These are phyloP conservation scores for Dallia pectoralis DNA, from an alignment of 2,797 vertebrate genomes.

Conservation along the genomic window DNA sequence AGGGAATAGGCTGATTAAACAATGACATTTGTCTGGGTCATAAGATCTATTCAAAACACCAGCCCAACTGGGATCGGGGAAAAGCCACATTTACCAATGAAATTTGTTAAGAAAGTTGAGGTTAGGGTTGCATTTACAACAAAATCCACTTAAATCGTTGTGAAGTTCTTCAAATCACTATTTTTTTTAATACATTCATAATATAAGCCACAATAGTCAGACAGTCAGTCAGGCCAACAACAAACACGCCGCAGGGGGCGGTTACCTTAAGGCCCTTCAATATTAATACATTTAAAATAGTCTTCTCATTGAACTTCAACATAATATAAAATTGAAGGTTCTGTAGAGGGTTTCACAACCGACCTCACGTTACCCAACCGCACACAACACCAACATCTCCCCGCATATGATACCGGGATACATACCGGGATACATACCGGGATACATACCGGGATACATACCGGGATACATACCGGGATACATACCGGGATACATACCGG, in stretches of 20 bases:
- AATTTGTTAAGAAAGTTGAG: background rate
- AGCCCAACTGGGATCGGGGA: background rate
- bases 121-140: background rate
- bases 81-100: background rate
- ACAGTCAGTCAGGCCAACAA: constrained; percentile 27
- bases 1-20: background rate
- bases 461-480: too few species aligned
- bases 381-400: too few species aligned
- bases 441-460: too few species aligned
- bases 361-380: background rate
- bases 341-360: background rate
- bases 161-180: constrained; percentile 6
- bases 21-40: background rate
- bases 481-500: too few species aligned
- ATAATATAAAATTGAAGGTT: background rate
- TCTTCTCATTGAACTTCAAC: background rate
- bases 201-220: constrained; percentile 35
- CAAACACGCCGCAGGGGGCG: constrained; percentile 28
- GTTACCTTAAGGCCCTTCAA: too few species aligned
- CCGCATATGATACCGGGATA: too few species aligned
- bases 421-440: too few species aligned
- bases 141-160: background rate
- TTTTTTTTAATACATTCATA: constrained; percentile 44
- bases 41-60: constrained; percentile 4
- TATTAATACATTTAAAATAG: constrained; percentile 6